These are phyloP conservation scores for Machimus rusticus DNA, from an alignment of 2,888 invertebrate species.

Conservation along the genomic window DNA sequence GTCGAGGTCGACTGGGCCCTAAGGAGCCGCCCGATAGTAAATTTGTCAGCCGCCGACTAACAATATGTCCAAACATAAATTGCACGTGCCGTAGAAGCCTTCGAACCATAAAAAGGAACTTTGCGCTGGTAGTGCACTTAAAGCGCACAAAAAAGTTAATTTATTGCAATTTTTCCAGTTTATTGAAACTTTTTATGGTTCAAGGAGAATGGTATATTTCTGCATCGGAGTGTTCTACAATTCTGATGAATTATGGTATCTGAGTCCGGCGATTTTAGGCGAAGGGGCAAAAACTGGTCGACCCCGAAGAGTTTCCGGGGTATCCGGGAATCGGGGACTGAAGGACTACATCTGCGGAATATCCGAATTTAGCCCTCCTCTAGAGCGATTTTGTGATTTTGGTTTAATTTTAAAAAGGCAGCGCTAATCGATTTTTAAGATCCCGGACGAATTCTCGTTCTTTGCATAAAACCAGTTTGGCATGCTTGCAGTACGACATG, in stretches of 20 bases:
- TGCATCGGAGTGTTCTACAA: conserved; percentile 30
- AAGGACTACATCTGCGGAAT: neutral
- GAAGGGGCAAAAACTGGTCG: neutral
- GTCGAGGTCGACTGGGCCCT: neutral
- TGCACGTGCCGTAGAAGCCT: conserved; percentile 31
- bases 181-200: conserved; percentile 37
- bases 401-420: conserved; percentile 2
- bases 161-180: conserved; percentile 38
- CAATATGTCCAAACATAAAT: conserved; percentile 29
- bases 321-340: neutral
- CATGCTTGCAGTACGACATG: neutral
- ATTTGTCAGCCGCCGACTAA: conserved; percentile 26
- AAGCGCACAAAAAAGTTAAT: conserved; percentile 24
- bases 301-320: neutral
- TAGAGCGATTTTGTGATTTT: neutral
- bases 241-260: conserved; percentile 30
- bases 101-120: conserved; percentile 35
- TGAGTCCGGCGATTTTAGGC: conserved; percentile 12
- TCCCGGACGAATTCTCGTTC: neutral
- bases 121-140: conserved; percentile 27
- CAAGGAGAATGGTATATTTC: conserved; percentile 32
- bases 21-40: neutral
- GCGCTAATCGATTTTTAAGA: conserved; percentile 19
- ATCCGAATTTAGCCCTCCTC: neutral
- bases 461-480: conserved; percentile 34